Base-by-base conservation (phyloP, 1,140 invertebrate species). In the Zeugodacus cucurbitae region DNA sequence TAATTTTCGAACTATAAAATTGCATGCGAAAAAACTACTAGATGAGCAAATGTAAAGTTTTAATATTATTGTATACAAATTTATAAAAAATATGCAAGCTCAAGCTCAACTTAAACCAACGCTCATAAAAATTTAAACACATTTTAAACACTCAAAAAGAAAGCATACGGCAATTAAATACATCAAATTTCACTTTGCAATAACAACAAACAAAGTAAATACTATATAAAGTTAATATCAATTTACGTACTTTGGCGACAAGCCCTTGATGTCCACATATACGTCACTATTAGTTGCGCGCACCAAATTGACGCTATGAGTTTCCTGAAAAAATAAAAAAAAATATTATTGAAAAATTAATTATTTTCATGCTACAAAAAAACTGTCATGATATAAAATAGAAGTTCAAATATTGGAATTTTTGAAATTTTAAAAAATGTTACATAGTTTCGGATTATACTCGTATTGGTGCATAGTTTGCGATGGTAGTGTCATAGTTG, bases 201-300 rank as follows among this genome's bases (percentile, higher is more conserved):
- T 20, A 37, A 41, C 37, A 74, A 41, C 17, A 74, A 74, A 7
- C 34, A 37, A 44, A 54, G 20, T 20, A 54, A 17, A n/a, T n/a
- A n/a, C 4, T 4, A 10, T 20, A 20, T 54, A 54, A 54, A 20
- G 11, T 0, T 20, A 17, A 17, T 54, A 20, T 0, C 17, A 11
- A 54, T 54, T 54, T 37, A 74, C 34, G 4, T 82, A 82, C 74
- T 34, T 82, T n/a, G 74, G 74, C 74, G 74, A 82, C 26, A 82
- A 48, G 29, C 22, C n/a, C 74, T 82, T 82, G n/a, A 82, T 82
- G 34, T 82, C 44, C 10, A 82, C 41, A 82, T 26, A 82, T 0
- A 48, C 41, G 2, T 41, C 20, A n/a, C 74, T 82, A 7, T 17
- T 41, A 3, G n/a, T 8, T 54, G 41, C 22, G 2, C 37, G 37